Percentiles rank a stretch among this genome's conserved stretches.
These are phyloP conservation scores for Littorina saxatilis DNA, from an alignment of 1,140 invertebrate genomes.

Conservation along the genomic window DNA sequence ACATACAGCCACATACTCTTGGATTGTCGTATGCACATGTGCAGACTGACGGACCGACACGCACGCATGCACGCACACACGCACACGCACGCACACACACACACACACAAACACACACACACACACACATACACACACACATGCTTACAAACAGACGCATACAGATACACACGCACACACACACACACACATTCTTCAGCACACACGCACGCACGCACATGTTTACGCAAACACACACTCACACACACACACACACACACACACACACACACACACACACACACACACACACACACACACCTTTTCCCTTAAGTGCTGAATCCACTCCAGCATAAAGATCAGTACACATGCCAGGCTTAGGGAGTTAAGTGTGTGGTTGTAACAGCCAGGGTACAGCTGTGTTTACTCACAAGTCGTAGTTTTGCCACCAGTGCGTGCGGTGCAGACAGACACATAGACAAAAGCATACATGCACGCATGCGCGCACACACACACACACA, in stretches of 20 bases:
- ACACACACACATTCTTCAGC: background rate
- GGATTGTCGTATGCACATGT: too few relatives aligned
- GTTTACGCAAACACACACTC: slow-evolving; percentile 36
- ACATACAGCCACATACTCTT: too few relatives aligned
- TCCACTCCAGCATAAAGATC: too few relatives aligned
- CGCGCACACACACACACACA: background rate
- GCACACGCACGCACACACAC: background rate
- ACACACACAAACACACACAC: background rate
- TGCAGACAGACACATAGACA: background rate
- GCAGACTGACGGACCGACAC: background rate
- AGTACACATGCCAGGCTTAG: too few relatives aligned
- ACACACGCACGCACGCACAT: background rate
- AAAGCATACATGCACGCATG: background rate
- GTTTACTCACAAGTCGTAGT: too few relatives aligned
- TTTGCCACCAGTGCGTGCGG: too few relatives aligned
- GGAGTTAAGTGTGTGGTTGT: too few relatives aligned
- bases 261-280: slow-evolving; percentile 45
- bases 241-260: slow-evolving; percentile 46
- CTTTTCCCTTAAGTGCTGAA: too few relatives aligned
- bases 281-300: slow-evolving; percentile 13
- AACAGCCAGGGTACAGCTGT: too few relatives aligned
- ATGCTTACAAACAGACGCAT: too few relatives aligned
- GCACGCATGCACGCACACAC: background rate
- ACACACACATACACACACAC: background rate
- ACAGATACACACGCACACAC: background rate